A percentile compares a stretch with the other conserved stretches of the same genome.
These are phyloP conservation scores for Agriopis aurantiaria DNA, from an alignment of 2,888 invertebrate genomes.

Conservation along the genomic window DNA sequence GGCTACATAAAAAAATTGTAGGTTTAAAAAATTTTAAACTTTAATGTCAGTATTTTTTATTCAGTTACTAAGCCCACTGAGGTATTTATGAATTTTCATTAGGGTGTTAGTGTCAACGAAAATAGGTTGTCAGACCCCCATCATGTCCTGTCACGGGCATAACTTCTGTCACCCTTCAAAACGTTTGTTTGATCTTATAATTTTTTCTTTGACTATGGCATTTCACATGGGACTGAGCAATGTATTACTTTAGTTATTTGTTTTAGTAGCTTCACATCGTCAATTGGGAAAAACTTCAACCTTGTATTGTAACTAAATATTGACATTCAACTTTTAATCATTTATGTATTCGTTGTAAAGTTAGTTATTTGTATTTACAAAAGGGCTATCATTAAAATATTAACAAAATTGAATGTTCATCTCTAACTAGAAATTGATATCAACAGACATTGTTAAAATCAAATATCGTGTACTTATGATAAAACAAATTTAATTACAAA, in stretches of 20 bases:
- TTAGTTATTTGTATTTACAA: too few species aligned
- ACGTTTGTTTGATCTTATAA: constrained; percentile 57
- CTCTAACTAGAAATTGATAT: neutral
- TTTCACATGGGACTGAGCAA: constrained; percentile 54
- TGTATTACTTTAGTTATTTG: neutral
- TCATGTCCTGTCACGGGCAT: constrained; percentile 53
- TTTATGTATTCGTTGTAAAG: neutral
- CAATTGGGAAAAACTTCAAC: neutral
- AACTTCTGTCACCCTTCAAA: constrained; percentile 55
- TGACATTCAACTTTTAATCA: neutral
- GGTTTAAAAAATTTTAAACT: neutral
- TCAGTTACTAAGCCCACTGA: neutral
- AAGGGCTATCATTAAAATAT: too few species aligned
- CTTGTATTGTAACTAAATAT: neutral
- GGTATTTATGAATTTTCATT: constrained; percentile 41
- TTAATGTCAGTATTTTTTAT: neutral
- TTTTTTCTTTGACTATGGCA: constrained; percentile 46
- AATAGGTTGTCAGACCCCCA: constrained; percentile 65
- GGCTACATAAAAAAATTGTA: neutral
- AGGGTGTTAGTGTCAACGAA: constrained; percentile 51
- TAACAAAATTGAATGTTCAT: neutral
- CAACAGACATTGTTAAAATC: neutral
- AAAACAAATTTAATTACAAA: neutral
- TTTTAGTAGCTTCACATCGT: neutral
- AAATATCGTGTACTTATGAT: neutral